These are phyloP conservation scores for Ellobius talpinus DNA, from an alignment of 2,113 vertebrate species.

Conservation along the genomic window DNA sequence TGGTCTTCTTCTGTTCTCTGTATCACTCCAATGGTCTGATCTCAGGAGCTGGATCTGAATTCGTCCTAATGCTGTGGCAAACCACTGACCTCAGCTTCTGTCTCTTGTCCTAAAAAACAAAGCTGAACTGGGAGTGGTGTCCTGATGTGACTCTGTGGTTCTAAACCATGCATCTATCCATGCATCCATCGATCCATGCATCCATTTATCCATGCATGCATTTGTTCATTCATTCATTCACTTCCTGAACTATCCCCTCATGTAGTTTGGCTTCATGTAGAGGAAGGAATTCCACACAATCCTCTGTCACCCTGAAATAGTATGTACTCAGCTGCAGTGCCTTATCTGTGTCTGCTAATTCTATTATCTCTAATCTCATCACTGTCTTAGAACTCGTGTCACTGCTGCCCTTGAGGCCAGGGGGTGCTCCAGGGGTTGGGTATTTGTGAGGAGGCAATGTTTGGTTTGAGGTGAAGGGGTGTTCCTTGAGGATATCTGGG, in stretches of 20 bases:
- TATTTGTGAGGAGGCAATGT: neutral
- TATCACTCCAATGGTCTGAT: too few relatives aligned
- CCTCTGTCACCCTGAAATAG: neutral
- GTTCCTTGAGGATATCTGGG: neutral
- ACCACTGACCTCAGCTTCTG: neutral
- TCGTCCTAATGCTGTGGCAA: neutral
- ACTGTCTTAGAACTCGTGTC: neutral
- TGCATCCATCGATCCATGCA: accelerated
- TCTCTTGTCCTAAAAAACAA: neutral
- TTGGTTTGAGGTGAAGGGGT: neutral
- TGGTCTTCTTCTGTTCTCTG: accelerated
- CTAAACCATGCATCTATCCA: neutral
- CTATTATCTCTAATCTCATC: neutral
- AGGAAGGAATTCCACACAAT: neutral
- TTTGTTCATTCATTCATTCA: neutral
- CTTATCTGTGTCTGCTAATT: neutral
- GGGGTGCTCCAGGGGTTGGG: accelerated
- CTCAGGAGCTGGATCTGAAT: neutral
- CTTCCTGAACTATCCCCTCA: neutral
- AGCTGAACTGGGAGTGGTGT: neutral
- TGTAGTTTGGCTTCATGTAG: neutral
- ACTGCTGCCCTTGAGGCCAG: neutral
- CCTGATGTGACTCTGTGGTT: neutral
- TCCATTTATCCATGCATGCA: accelerated
- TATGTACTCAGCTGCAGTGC: neutral